phyloP scores from a whole-genome alignment of 2,113 vertebrate genomes.

The Pachypanchax playfairii region DNA sequence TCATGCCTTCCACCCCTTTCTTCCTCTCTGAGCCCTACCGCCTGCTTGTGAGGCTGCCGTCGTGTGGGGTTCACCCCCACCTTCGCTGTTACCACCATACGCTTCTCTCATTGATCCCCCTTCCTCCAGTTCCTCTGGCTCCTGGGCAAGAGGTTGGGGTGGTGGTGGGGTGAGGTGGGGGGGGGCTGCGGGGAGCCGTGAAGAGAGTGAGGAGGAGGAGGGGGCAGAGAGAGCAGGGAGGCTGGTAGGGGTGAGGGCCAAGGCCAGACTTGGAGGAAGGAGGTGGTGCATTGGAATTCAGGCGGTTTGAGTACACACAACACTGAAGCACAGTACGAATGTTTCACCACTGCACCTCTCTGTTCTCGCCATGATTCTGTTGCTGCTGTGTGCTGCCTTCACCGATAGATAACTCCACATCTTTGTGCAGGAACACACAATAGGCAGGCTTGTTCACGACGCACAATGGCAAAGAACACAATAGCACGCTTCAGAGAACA shows the following conservation, averaged over 20 bases:
- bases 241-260: constrained; percentile 34
- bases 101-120: constrained; percentile 62
- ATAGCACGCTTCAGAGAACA: constrained; percentile 49
- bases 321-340: too few relatives aligned
- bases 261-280: constrained; percentile 45
- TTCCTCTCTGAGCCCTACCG: constrained; percentile 11
- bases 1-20: background rate
- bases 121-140: constrained; percentile 39
- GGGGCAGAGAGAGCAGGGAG: constrained; percentile 11
- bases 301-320: constrained; percentile 53
- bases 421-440: constrained; percentile 45
- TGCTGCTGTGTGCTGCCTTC: constrained; percentile 27
- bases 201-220: constrained; percentile 15
- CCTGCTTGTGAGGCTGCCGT: constrained; percentile 57
- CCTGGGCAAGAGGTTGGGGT: constrained; percentile 40
- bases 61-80: constrained; percentile 69
- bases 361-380: background rate
- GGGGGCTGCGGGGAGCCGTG: constrained; percentile 10
- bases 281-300: constrained; percentile 72
- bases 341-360: background rate
- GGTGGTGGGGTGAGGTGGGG: constrained; percentile 2
- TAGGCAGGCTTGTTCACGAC: constrained; percentile 15
- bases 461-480: constrained; percentile 39
- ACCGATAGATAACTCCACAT: constrained; percentile 35
- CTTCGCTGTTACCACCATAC: constrained; percentile 32